Evolutionary conservation across 2,888 invertebrate species (phyloP).

Genomic region (Eremobia ochroleuca): DNA sequence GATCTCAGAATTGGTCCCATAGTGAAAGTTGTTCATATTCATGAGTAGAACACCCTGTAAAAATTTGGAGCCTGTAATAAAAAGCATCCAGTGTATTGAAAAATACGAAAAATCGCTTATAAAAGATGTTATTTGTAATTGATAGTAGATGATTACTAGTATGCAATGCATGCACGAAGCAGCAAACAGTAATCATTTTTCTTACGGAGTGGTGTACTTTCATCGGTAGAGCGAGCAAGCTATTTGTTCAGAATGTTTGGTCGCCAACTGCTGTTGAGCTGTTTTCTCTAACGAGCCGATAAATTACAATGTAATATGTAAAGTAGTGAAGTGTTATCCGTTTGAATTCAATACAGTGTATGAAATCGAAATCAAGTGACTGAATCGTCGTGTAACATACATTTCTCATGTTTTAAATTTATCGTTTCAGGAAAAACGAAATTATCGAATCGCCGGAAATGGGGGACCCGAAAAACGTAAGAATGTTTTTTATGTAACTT

Average conservation of each 20-base stretch:
- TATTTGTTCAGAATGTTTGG: conserved; percentile 82
- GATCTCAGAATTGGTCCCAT: too few species aligned
- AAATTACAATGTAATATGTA: conserved; percentile 76
- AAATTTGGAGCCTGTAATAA: too few species aligned
- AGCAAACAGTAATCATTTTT: conserved; percentile 74
- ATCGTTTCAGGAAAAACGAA: conserved; percentile 81
- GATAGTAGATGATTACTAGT: conserved; percentile 66
- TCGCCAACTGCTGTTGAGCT: conserved; percentile 73
- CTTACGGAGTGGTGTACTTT: conserved; percentile 79
- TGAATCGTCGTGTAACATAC: conserved; percentile 27
- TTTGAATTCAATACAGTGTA: conserved; percentile 52
- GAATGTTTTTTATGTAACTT: conserved; percentile 58
- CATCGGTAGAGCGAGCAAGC: conserved; percentile 83
- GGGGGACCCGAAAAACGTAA: conserved; percentile 78
- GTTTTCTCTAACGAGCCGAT: conserved; percentile 82
- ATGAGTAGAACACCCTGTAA: too few species aligned
- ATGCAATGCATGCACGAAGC: conserved; percentile 70
- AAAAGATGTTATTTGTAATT: conserved; percentile 53
- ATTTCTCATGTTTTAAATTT: conserved; percentile 44
- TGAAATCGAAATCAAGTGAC: conserved; percentile 48
- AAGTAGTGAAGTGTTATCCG: conserved; percentile 61
- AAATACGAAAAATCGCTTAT: not conserved
- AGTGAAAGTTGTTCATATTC: too few species aligned
- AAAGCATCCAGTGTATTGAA: too few species aligned
- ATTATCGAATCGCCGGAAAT: conserved; percentile 72